Base-by-base conservation (phyloP, 2,113 vertebrate genomes). In the Myiagra hebetior region DNA sequence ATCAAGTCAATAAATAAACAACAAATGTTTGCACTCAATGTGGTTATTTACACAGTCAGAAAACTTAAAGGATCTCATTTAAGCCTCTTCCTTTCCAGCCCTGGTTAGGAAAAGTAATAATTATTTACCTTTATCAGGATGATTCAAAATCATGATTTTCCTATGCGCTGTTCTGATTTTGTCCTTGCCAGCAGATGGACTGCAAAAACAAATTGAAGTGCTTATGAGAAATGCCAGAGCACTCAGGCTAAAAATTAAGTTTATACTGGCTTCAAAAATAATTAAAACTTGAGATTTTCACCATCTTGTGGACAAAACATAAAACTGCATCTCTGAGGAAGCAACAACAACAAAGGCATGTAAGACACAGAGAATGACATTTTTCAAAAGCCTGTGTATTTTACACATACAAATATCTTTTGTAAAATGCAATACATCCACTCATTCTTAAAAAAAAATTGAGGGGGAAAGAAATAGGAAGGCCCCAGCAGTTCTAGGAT, bases 81-180 rank as follows among this genome's bases (percentile, higher is more conserved):
- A 77, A 94, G 37, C 12, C 37, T 64, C 81, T 65, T 93, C 31
- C 75, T 37, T 94, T 79, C 27, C 50, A 89, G 20, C 3, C 28
- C 44, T 81, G 52, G 23, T 60, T 81, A 68, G 81, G 37, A 76
- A 88, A 94, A 97, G 44, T 11, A 88, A 26, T 57, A 96, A 91
- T 87, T 70, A 87, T 79, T 80, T 95, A 99, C 99, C 99, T 99
- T 99, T 99, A 98, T 99, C 99, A 87, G 99, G 99, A 89, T 99
- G 99, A 98, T 99, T 99, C 95, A 99, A 98, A 97, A 99, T 98
- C 99, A 99, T 99, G 89, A 99, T 98, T 96, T 97, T 99, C 85
- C 98, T 98, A 81, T 99, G 99, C 17, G 99, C 98, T 69, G 98
- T 98, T 84, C 98, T 98, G 92, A 99, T 98, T 97, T 99, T 99